Base-by-base conservation (phyloP, 2,888 invertebrate species). In the Pantelozetes paolii region DNA sequence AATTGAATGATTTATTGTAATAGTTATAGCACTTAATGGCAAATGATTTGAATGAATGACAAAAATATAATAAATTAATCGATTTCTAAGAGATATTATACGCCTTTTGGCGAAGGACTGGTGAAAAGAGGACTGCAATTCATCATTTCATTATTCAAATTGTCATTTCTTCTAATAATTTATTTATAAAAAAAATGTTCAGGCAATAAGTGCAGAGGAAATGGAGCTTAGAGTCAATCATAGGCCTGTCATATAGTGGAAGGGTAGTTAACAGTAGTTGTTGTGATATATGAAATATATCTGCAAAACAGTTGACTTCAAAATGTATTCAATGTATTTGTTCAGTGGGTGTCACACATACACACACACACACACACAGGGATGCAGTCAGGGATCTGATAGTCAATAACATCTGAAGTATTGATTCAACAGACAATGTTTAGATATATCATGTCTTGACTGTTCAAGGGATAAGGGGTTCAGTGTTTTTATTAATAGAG, bases 281-380 rank as follows among this genome's bases (percentile, higher is more conserved):
- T 13, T 48, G 48, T 48, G 48, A 48, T 20, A 48, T 48, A 48
- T 48, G 48, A 48, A 48, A 48, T 48, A 48, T 48, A 48, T 48
- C 48, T 48, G 20, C n/a, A 48, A 48, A n/a, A 48, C n/a, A n/a
- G 20, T 48, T 13, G n/a, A 20, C 20, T 48, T 20, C 20, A n/a
- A 48, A 48, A 48, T 48, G 20, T 48, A 48, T 48, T 48, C 20
- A 20, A 20, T 20, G 20, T 48, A 48, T 48, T 48, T 20, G 48
- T 48, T n/a, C 20, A n/a, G 48, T 48, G 48, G 48, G 48, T 20
- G 48, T 48, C 48, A 48, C n/a, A 48, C 48, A n/a, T n/a, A n/a
- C n/a, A n/a, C n/a, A n/a, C n/a, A n/a, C n/a, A n/a, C n/a, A n/a
- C n/a, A n/a, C n/a, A n/a, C n/a, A n/a, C n/a, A n/a, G n/a, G n/a